Percentiles rank a stretch among this genome's conserved stretches.
Conservation (phyloP, 2,797 vertebrate species). For the Ceyx erithaca region DNA sequence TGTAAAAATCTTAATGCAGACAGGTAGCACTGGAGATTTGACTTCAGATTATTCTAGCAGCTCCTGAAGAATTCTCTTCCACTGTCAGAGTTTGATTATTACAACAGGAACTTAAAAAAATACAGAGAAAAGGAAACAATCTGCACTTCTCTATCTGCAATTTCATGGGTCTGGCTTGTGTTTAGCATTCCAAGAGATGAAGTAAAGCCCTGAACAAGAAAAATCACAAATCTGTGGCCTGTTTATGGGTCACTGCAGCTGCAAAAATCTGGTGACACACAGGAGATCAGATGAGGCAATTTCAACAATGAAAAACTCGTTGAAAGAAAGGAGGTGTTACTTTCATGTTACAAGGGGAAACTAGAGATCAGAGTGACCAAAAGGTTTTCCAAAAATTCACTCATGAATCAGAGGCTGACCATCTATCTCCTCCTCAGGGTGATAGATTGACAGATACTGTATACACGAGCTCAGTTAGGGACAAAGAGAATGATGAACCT, state of each 20-base stretch:
- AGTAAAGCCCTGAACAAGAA: neutral
- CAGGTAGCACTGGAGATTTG: neutral
- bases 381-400: neutral
- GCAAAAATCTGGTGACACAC: neutral
- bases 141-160: neutral
- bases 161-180: neutral
- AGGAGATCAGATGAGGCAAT: neutral
- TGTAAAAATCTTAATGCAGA: neutral
- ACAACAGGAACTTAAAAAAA: neutral
- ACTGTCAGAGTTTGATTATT: neutral
- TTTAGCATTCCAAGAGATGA: neutral
- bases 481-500: neutral
- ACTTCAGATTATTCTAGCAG: neutral
- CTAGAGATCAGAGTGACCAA: neutral
- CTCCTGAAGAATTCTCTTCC: neutral
- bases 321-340: neutral
- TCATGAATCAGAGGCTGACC: neutral
- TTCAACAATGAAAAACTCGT: neutral
- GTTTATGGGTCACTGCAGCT: neutral
- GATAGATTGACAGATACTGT: neutral
- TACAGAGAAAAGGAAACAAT: neutral
- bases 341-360: neutral
- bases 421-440: neutral
- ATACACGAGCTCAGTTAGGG: neutral
- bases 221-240: neutral